A percentile compares a stretch with the other conserved stretches of the same genome.
Evolutionary conservation across 1,140 invertebrate genomes (phyloP).

Genomic region (Cydia splendana): DNA sequence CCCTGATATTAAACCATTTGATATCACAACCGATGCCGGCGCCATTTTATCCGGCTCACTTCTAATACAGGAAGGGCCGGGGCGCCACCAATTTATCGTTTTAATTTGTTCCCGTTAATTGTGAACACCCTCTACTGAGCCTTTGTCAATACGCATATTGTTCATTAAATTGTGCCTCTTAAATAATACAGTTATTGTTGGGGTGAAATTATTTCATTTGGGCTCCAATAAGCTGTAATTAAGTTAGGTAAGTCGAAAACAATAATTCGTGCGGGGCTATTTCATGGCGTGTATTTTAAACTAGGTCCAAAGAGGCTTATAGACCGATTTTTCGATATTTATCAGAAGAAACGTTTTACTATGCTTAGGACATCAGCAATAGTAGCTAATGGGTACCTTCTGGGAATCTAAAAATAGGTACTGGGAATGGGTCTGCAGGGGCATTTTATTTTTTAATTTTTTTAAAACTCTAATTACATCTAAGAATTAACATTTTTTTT

Average conservation of each 20-base stretch:
- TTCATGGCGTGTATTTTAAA: not conserved
- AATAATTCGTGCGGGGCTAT: not conserved
- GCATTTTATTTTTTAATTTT: no score
- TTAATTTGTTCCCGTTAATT: slow-evolving; percentile 26
- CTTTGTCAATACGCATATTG: slow-evolving; percentile 31
- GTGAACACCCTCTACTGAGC: slow-evolving; percentile 22
- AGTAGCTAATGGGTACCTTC: no score
- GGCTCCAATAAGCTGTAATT: not conserved
- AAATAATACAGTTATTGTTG: slow-evolving; percentile 20
- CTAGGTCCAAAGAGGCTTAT: not conserved
- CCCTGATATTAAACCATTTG: not conserved
- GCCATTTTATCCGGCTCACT: not conserved
- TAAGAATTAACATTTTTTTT: no score
- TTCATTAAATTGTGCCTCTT: slow-evolving; percentile 26
- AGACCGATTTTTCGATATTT: no score
- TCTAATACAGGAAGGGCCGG: slow-evolving; percentile 29
- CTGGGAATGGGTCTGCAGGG: no score
- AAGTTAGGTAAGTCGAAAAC: not conserved
- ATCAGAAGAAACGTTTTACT: no score
- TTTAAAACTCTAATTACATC: no score
- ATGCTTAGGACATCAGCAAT: no score
- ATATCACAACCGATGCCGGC: no score
- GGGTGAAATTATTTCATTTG: not conserved
- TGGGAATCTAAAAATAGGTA: no score
- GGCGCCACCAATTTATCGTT: slow-evolving; percentile 23